Conservation (phyloP, 2,888 invertebrate genomes). For the Drosophila fulvimacula region DNA sequence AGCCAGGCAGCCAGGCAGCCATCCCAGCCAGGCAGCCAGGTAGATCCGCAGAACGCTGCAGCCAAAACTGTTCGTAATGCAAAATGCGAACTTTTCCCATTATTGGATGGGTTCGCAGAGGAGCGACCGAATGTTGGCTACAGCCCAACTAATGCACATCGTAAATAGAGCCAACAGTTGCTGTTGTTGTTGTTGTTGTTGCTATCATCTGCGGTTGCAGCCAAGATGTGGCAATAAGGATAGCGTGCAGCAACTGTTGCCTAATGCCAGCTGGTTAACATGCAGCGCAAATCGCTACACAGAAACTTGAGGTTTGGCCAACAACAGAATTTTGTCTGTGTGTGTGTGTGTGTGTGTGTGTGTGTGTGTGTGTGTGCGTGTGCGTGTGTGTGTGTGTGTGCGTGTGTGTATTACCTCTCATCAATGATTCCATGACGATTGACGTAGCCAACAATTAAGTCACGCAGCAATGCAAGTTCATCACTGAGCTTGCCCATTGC, state of each 20-base stretch:
- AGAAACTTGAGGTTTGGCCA: slow-evolving; percentile 16
- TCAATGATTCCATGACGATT: slow-evolving; percentile 84
- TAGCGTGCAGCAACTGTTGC: slow-evolving; percentile 12
- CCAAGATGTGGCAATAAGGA: slow-evolving; percentile 13
- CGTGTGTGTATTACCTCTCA: slow-evolving; percentile 77
- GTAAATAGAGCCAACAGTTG: slow-evolving; percentile 17
- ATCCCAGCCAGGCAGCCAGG: slow-evolving; percentile 4
- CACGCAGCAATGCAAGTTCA: slow-evolving; percentile 83
- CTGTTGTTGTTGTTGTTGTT: slow-evolving; percentile 1
- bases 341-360: neutral
- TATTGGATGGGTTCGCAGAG: slow-evolving; percentile 50
- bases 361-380: neutral
- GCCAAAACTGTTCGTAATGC: slow-evolving; percentile 57
- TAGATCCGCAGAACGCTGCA: slow-evolving; percentile 33
- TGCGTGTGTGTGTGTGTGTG: neutral
- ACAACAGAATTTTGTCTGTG: slow-evolving; percentile 6
- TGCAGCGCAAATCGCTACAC: slow-evolving; percentile 11
- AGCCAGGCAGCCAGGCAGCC: neutral
- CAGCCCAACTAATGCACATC: slow-evolving; percentile 10
- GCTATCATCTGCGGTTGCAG: slow-evolving; percentile 5
- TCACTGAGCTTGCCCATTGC: slow-evolving; percentile 85
- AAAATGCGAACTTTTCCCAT: slow-evolving; percentile 74
- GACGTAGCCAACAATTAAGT: slow-evolving; percentile 84
- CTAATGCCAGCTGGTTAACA: slow-evolving; percentile 21
- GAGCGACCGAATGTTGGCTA: slow-evolving; percentile 21